These are phyloP conservation scores for Acrobasis consociella DNA, from an alignment of 2,888 invertebrate genomes.

Conservation along the genomic window DNA sequence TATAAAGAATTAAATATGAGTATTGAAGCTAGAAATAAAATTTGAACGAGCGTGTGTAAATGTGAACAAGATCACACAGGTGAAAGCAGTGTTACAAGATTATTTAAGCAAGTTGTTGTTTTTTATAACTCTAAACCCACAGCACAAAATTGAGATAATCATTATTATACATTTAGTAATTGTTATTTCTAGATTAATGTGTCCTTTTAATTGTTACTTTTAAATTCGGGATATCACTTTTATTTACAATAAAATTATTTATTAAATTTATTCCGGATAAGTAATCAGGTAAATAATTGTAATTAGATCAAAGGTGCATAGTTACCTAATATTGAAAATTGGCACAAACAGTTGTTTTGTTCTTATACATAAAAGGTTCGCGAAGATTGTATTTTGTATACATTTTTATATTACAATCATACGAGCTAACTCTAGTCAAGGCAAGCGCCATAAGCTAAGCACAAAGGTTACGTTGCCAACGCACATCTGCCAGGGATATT, in stretches of 20 bases:
- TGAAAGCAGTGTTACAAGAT: background rate
- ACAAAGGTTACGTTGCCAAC: background rate
- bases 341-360: constrained; percentile 2
- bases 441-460: constrained; percentile 8
- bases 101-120: too few species aligned
- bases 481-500: background rate
- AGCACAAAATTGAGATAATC: background rate
- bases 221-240: background rate
- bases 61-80: background rate
- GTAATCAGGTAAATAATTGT: too few species aligned
- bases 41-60: background rate
- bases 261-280: too few species aligned
- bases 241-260: background rate
- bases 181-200: background rate
- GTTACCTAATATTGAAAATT: constrained; percentile 5
- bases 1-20: too few species aligned
- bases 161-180: background rate
- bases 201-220: background rate
- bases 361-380: background rate
- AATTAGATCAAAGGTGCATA: too few species aligned
- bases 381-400: constrained; percentile 3
- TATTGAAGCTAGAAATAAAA: too few species aligned
- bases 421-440: constrained; percentile 16
- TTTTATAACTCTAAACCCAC: background rate
- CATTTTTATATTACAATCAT: constrained; percentile 30